A percentile compares a stretch with the other conserved stretches of the same genome.
These are phyloP conservation scores for Nannoperca australis DNA, from an alignment of 2,797 vertebrate genomes.

Conservation along the genomic window DNA sequence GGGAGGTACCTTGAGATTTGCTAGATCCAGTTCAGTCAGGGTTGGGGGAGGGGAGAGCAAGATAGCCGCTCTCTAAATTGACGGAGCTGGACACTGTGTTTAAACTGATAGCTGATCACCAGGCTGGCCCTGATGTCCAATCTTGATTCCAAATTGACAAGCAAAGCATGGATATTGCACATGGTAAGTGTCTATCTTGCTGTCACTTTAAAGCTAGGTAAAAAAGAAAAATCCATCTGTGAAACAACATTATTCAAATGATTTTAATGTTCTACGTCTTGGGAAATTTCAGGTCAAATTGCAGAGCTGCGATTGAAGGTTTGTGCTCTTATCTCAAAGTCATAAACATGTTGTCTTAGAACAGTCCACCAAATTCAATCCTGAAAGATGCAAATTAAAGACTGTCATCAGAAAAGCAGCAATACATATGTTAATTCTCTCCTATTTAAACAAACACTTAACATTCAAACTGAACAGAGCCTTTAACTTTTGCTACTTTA, in stretches of 20 bases:
- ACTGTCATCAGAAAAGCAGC: conserved; percentile 40
- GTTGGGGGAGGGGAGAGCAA: conserved; percentile 19
- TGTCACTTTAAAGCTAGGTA: conserved; percentile 70
- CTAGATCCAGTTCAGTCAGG: conserved; percentile 69
- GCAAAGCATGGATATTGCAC: conserved; percentile 61
- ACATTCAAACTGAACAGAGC: conserved; percentile 34
- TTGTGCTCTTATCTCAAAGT: conserved; percentile 63
- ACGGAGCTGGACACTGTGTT: conserved; percentile 81
- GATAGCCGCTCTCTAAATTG: conserved; percentile 83
- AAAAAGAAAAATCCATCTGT: conserved; percentile 51
- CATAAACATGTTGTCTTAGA: conserved; percentile 72
- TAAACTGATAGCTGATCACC: conserved; percentile 82
- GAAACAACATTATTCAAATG: conserved; percentile 78
- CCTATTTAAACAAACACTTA: conserved; percentile 51
- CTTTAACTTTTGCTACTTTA: conserved; percentile 23
- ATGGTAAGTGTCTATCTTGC: conserved; percentile 68
- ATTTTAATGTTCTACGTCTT: conserved; percentile 71
- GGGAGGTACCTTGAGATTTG: conserved; percentile 81
- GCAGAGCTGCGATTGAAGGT: conserved; percentile 70
- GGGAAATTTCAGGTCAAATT: conserved; percentile 76
- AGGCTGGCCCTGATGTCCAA: conserved; percentile 67
- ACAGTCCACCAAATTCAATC: conserved; percentile 52
- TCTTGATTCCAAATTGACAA: conserved; percentile 76
- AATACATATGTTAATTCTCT: conserved; percentile 69
- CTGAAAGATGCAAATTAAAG: conserved; percentile 62